Percentiles rank a stretch among this genome's conserved stretches.
Evolutionary conservation across 2,113 vertebrate species (phyloP).

Genomic region (Pelusios castaneus): DNA sequence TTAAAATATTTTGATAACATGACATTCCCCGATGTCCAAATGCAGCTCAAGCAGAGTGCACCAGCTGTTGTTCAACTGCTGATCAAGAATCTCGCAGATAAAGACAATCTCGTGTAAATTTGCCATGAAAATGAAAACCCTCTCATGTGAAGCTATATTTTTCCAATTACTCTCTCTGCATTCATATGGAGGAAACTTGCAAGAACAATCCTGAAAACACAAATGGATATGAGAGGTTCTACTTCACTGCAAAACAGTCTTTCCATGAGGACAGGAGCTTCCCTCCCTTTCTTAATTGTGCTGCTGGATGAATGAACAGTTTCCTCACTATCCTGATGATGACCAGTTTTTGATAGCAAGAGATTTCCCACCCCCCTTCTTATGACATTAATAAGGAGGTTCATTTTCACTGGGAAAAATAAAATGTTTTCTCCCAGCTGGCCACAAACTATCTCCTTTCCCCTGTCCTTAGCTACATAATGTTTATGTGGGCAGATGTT

Average conservation of each 20-base stretch:
- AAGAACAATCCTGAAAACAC: slow-evolving; percentile 7
- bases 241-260: background rate
- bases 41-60: slow-evolving; percentile 49
- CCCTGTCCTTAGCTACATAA: slow-evolving; percentile 33
- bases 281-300: background rate
- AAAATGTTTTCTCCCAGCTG: slow-evolving; percentile 30
- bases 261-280: background rate
- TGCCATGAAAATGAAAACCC: slow-evolving; percentile 60
- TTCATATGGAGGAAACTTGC: background rate
- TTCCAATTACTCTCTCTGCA: slow-evolving; percentile 27
- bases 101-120: slow-evolving; percentile 67
- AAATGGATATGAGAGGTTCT: background rate
- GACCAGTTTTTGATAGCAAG: background rate
- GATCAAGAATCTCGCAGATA: slow-evolving; percentile 57
- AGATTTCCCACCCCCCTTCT: background rate
- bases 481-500: slow-evolving; percentile 58
- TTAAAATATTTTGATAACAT: slow-evolving; percentile 62
- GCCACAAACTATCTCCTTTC: slow-evolving; percentile 24
- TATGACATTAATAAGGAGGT: background rate
- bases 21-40: slow-evolving; percentile 59
- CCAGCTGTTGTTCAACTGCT: slow-evolving; percentile 66
- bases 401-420: background rate
- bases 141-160: slow-evolving; percentile 20
- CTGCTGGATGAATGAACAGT: background rate
- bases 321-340: background rate